These are phyloP conservation scores for Melipona beecheii DNA, from an alignment of 2,888 invertebrate species.

Conservation along the genomic window DNA sequence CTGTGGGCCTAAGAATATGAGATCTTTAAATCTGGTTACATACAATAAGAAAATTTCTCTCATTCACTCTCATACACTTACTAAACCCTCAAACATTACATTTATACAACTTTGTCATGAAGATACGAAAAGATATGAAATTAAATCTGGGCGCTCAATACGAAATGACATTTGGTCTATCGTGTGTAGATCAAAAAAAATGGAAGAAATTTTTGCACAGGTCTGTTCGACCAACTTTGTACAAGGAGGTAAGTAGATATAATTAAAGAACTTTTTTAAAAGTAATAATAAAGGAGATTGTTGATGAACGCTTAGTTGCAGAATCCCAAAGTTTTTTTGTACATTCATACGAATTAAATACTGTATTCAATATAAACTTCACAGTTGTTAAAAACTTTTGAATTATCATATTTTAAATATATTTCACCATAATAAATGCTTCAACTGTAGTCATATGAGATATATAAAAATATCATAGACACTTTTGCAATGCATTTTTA, in stretches of 20 bases:
- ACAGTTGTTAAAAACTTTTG: slow-evolving; percentile 21
- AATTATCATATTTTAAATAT: slow-evolving; percentile 42
- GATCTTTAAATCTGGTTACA: slow-evolving; percentile 24
- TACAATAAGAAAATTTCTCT: slow-evolving; percentile 6
- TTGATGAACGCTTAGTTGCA: slow-evolving; percentile 55
- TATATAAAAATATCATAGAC: slow-evolving; percentile 34
- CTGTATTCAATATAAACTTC: slow-evolving; percentile 38
- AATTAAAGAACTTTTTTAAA: slow-evolving; percentile 64
- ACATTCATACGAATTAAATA: slow-evolving; percentile 62
- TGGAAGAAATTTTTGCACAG: slow-evolving; percentile 61
- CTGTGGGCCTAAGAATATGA: slow-evolving; percentile 48
- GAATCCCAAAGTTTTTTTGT: slow-evolving; percentile 60
- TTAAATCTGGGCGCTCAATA: slow-evolving; percentile 38
- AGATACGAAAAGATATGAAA: slow-evolving; percentile 13
- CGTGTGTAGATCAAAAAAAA: slow-evolving; percentile 21
- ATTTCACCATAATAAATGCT: slow-evolving; percentile 40
- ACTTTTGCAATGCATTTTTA: slow-evolving; percentile 37
- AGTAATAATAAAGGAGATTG: slow-evolving; percentile 35
- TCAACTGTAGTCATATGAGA: slow-evolving; percentile 27
- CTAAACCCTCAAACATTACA: slow-evolving; percentile 6
- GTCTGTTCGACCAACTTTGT: slow-evolving; percentile 64
- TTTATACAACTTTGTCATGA: slow-evolving; percentile 18
- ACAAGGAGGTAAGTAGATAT: slow-evolving; percentile 48
- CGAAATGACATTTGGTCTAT: slow-evolving; percentile 45
- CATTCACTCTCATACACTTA: slow-evolving; percentile 7